Evolutionary conservation across 2,113 vertebrate species (phyloP), one percentile per base, ranked within the genome.

Genomic region (Zosterops lateralis): DNA sequence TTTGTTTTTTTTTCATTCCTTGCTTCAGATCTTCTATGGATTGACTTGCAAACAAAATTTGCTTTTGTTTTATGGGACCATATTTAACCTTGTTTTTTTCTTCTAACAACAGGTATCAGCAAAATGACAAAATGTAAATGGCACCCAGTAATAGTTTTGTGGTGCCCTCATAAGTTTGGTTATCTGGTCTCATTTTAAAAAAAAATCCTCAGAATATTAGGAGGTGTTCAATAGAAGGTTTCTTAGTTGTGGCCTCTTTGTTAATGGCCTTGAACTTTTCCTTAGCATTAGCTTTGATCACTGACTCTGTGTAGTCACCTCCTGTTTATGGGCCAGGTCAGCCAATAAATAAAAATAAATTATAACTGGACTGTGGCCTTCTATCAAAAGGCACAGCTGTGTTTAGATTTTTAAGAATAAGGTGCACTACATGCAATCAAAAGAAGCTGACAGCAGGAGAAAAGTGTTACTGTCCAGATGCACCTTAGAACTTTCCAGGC

Each of bases 221-320:
- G 51, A 73, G 26, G n/a, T 64, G 25, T 78, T 82, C 76, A 24
- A 21, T 71, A 28, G 38, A 78, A 85, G 42, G 5, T 10, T 71
- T 56, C 62, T 76, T 86, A 40, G 77, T 89, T 96, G 29, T 82
- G 53, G 17, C 26, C 7, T 50, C 50, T 51, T 88, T 83, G 25
- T 94, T 80, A 93, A 90, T 79, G 57, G 22, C 34, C 70, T 38
- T 91, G 79, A 96, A 72, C 29, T 95, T 94, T 77, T 68, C n/a
- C 10, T 71, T 79, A 54, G 38, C 29, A 56, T 91, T 92, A 66
- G 62, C 87, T 95, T 89, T 92, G 71, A 40, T 77, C 79, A 36
- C 58, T 77, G 34, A 61, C 45, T 73, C 22, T 42, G 40, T 71
- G 42, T 47, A 92, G 92, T 87, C 51, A 79, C 15, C 15, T 28